Conservation (phyloP, 2,113 vertebrate genomes). For the Aegithalos caudatus region DNA sequence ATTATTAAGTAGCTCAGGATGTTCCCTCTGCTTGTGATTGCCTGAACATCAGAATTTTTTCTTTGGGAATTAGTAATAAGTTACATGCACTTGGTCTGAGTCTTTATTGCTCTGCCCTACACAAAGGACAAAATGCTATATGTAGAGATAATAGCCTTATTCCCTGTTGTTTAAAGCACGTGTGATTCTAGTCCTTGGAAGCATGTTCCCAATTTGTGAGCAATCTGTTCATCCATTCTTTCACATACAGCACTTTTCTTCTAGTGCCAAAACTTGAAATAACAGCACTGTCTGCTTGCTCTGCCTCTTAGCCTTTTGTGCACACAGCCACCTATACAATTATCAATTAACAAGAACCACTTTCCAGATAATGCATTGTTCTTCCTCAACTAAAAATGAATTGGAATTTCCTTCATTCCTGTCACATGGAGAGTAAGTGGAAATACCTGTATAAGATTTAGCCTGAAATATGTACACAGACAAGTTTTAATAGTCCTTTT, state of each 20-base stretch:
- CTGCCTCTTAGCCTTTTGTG: not conserved
- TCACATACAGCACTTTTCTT: not conserved
- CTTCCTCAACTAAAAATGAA: not conserved
- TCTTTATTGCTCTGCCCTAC: not conserved
- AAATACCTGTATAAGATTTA: not conserved
- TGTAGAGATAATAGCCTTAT: not conserved
- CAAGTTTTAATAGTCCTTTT: not conserved
- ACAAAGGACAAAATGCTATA: not conserved
- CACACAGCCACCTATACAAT: not conserved
- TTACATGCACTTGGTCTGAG: not conserved
- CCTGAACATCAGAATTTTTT: not conserved
- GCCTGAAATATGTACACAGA: not conserved
- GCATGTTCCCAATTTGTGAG: not conserved
- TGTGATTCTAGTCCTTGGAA: not conserved
- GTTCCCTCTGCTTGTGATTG: not conserved
- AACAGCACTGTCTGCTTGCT: not conserved
- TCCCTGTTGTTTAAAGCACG: not conserved
- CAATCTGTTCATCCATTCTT: constrained; percentile 13
- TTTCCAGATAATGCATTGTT: not conserved
- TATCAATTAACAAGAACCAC: not conserved
- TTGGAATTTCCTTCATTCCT: not conserved
- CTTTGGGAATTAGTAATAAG: not conserved
- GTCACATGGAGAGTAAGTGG: not conserved
- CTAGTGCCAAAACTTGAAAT: not conserved
- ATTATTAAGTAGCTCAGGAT: constrained; percentile 38